A percentile compares a stretch with the other conserved stretches of the same genome.
These are phyloP conservation scores for Oncorhynchus tshawytscha DNA, from an alignment of 2,113 vertebrate genomes.

Conservation along the genomic window DNA sequence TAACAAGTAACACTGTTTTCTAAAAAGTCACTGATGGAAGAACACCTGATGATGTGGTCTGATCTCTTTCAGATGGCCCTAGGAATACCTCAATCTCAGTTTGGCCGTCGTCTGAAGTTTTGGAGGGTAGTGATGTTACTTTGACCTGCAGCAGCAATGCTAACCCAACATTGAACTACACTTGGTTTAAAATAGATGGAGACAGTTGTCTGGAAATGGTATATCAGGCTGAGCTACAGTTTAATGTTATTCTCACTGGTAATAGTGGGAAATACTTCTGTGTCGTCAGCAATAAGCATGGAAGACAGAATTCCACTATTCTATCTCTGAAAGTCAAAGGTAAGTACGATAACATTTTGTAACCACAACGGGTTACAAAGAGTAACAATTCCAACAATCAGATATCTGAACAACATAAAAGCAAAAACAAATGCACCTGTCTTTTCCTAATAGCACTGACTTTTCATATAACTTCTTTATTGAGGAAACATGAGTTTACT, in stretches of 20 bases:
- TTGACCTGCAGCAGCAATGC: constrained; percentile 50
- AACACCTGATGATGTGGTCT: too few species aligned
- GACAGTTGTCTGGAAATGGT: neutral
- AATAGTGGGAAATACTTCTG: constrained; percentile 31
- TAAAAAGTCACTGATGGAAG: too few species aligned
- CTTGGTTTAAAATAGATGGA: constrained; percentile 33
- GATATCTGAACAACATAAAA: too few species aligned
- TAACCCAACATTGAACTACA: constrained; percentile 40
- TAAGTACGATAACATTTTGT: constrained; percentile 7
- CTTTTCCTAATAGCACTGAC: too few species aligned
- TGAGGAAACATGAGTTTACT: too few species aligned
- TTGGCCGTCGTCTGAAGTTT: neutral
- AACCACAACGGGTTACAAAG: neutral
- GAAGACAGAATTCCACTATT: constrained; percentile 38
- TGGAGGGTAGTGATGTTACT: neutral
- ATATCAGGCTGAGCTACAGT: neutral
- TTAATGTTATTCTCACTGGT: neutral
- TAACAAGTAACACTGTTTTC: too few species aligned
- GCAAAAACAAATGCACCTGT: too few species aligned
- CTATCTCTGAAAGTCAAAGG: constrained; percentile 14
- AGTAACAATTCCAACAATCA: too few species aligned
- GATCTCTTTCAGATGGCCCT: constrained; percentile 40
- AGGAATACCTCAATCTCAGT: constrained; percentile 40
- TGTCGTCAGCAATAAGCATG: constrained; percentile 32
- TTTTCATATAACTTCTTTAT: too few species aligned